Conservation (phyloP, 2,113 vertebrate species). For the Neodon shergylaensis region DNA sequence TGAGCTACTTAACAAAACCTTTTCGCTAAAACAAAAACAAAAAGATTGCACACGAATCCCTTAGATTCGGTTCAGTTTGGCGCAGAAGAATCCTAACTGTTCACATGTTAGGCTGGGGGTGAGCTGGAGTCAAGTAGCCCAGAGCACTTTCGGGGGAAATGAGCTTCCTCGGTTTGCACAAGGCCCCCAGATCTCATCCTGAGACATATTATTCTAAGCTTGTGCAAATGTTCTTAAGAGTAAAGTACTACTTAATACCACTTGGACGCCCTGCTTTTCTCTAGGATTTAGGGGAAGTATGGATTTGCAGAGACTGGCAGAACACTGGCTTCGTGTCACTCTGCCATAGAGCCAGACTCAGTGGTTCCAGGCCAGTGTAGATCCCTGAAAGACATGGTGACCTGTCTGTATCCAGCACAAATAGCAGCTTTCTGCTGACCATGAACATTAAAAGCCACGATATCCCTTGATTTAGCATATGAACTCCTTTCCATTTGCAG, state of each 20-base stretch:
- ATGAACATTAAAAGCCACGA: constrained; percentile 45
- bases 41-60: not conserved
- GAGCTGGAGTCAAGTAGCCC: constrained; percentile 57
- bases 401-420: not conserved
- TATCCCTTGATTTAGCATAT: constrained; percentile 4
- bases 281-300: constrained; percentile 46
- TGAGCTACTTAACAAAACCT: not conserved
- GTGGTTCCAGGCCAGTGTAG: not conserved
- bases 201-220: constrained; percentile 49
- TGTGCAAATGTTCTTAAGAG: constrained; percentile 67
- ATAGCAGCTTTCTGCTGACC: not conserved
- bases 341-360: not conserved
- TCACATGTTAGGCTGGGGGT: constrained; percentile 11
- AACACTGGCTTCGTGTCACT: not conserved
- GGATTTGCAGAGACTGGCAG: constrained; percentile 32
- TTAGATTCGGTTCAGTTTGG: not conserved
- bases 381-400: not conserved
- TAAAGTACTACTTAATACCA: constrained; percentile 68
- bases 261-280: constrained; percentile 42
- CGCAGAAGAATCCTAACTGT: constrained; percentile 41
- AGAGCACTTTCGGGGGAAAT: constrained; percentile 34
- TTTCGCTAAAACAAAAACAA: not conserved
- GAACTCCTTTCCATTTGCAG: constrained; percentile 46
- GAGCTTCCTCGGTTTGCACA: constrained; percentile 40
- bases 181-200: constrained; percentile 25